Base-by-base conservation (phyloP, 2,797 vertebrate genomes). In the Coreius guichenoti region DNA sequence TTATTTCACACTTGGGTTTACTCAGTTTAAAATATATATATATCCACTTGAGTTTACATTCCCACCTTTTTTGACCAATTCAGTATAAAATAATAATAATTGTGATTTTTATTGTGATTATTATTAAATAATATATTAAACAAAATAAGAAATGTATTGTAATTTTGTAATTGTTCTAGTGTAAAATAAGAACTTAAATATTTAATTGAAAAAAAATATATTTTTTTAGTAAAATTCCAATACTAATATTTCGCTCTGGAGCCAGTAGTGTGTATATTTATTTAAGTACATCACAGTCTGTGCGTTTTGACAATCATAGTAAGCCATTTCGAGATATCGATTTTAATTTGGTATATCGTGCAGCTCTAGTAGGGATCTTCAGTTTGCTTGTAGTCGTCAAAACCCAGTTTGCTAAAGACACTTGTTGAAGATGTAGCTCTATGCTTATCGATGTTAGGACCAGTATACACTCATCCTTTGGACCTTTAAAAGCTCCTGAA, bases 381-480 rank as follows among this genome's bases (percentile, higher is more conserved):
- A 33, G 68, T 58, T 58, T 33, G 47, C 39, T 61, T 47, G 23
- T 39, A 83, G 72, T 83, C 45, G 21, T 83, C 8, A 69, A 76
- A 69, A 16, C n/a, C 47, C 61, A 56, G 23, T 47, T 70, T 78
- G 13, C 23, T 31, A 4, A 54, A 69, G 49, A 69, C 74, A 11
- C 17, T 69, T 47, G 29, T 54, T 78, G 36, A 36, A 81, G 47
- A 39, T 47, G 75, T 33, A 70, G 82, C 58, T 76, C 45, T n/a
- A 51, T 77, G 45, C 49, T 58, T 78, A 70, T 9, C 14, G 31
- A 54, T 29, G 31, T 61, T 72, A 67, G 72, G 29, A 39, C 61
- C 73, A 86, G 88, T 86, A 79, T 81, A 54, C 69, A 58, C 63
- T 58, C 58, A 49, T 80, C 86, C 80, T 86, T 67, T 70, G 89